Conservation (phyloP, 2,113 vertebrate species). For the Trogon melanurus region DNA sequence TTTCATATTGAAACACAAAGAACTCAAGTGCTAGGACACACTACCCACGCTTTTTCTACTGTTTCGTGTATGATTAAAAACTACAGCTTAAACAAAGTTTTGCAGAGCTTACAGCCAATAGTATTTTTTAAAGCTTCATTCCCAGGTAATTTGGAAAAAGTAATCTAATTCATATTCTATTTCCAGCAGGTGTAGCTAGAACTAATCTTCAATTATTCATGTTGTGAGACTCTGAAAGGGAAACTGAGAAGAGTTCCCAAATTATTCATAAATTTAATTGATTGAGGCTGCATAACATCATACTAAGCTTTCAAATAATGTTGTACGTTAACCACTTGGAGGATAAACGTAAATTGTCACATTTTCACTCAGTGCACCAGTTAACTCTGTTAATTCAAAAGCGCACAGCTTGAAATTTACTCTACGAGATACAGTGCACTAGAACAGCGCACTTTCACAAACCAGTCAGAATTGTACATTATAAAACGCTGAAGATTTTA, state of each 20-base stretch:
- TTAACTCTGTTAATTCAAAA: neutral
- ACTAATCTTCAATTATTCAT: neutral
- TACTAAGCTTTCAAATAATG: neutral
- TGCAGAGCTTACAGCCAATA: neutral
- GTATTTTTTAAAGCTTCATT: neutral
- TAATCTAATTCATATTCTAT: neutral
- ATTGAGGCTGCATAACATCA: neutral
- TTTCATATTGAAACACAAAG: neutral
- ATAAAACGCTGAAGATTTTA: neutral
- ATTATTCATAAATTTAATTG: neutral
- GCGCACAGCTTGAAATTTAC: neutral
- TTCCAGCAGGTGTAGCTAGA: neutral
- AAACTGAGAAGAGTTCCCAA: neutral
- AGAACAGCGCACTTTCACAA: neutral
- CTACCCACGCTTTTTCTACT: neutral
- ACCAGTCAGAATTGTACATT: neutral
- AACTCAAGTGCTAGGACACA: neutral
- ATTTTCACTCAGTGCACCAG: neutral
- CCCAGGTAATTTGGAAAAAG: neutral
- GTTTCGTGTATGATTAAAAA: neutral
- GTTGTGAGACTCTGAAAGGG: neutral
- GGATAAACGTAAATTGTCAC: neutral
- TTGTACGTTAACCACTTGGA: neutral
- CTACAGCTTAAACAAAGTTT: neutral
- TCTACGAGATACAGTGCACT: neutral